These are phyloP conservation scores for Chinchilla lanigera DNA, from an alignment of 2,113 vertebrate species.

Conservation along the genomic window DNA sequence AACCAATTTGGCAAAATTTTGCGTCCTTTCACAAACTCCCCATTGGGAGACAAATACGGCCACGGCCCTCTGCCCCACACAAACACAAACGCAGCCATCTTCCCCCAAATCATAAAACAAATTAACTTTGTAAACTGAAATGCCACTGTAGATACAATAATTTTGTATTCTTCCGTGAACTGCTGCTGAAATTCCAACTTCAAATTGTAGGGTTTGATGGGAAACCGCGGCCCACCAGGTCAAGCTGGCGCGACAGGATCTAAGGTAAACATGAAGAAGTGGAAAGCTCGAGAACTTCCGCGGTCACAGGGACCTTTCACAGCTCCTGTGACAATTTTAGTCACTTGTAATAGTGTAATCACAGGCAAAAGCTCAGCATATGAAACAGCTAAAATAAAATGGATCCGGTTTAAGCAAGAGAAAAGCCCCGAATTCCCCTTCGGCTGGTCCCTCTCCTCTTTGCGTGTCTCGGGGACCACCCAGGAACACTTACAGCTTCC, in stretches of 20 bases:
- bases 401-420: background rate
- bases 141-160: background rate
- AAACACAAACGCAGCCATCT: background rate
- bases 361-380: background rate
- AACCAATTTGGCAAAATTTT: background rate
- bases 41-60: background rate
- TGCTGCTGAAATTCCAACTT: slow-evolving; percentile 56
- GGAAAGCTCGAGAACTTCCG: background rate
- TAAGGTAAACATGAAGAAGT: slow-evolving; percentile 88
- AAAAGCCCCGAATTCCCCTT: background rate
- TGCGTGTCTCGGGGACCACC: rapidly evolving
- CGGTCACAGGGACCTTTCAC: background rate
- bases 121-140: background rate
- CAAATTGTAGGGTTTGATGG: slow-evolving; percentile 91
- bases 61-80: background rate
- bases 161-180: slow-evolving; percentile 32
- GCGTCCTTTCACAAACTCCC: background rate
- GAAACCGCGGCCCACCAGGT: slow-evolving; percentile 90
- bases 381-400: background rate
- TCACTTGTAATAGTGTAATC: background rate
- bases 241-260: slow-evolving; percentile 89
- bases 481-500: background rate
- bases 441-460: background rate
- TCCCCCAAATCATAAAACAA: background rate
- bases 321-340: background rate